phyloP scores from a whole-genome alignment of 2,113 vertebrate species.

The Conger conger region DNA sequence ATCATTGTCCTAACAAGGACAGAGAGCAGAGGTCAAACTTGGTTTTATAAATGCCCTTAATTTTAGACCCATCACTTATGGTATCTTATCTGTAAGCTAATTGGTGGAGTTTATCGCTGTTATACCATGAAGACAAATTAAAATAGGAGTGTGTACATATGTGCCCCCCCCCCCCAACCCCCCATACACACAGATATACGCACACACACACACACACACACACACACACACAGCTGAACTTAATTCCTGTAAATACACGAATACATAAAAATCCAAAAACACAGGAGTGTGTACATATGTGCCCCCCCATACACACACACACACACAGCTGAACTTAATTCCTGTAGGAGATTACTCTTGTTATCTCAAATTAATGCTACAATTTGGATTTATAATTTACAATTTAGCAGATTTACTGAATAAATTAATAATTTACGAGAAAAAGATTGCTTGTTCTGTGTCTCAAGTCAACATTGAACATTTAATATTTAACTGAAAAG shows the following conservation, averaged over 20 bases:
- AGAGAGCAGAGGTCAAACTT: constrained; percentile 52
- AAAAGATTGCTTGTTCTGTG: background rate
- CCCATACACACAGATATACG: too few relatives aligned
- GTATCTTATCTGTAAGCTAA: background rate
- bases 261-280: too few relatives aligned
- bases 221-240: too few relatives aligned
- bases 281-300: background rate
- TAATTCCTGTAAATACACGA: too few relatives aligned
- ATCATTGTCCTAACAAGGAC: constrained; percentile 69
- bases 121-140: background rate
- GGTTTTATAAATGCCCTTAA: constrained; percentile 36
- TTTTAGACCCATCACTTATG: background rate
- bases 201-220: too few relatives aligned
- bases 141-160: background rate
- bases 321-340: background rate
- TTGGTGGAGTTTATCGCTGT: background rate
- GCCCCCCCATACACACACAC: background rate
- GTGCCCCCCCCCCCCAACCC: background rate
- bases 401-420: too few relatives aligned
- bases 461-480: constrained; percentile 44
- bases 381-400: background rate
- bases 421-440: background rate
- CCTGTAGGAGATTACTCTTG: background rate
- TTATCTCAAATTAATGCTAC: background rate
- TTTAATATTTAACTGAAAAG: constrained; percentile 61